Evolutionary conservation across 2,113 vertebrate genomes (phyloP), one percentile per base, ranked within the genome.

Genomic region (Entomyzon cyanotis): DNA sequence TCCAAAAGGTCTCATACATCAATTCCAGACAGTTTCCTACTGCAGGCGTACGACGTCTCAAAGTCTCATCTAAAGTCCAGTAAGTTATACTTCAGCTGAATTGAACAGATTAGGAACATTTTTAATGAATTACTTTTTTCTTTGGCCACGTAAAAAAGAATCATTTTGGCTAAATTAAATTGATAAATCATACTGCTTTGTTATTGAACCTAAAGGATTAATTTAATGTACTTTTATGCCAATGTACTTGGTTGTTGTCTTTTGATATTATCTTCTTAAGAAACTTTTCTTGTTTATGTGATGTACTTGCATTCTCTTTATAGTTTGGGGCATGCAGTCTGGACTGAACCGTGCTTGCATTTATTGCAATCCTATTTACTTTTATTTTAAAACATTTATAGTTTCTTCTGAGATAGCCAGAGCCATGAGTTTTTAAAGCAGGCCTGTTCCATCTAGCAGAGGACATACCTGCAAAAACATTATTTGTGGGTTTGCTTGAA

Each of bases 21-120:
- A 99, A 99, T 97, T 99, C 99, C 44, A 98, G 99, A 84, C 99
- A 99, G 98, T 99, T 99, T 90, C 99, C 99, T 27, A 99, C 98
- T 0, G 97, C 99, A 41, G 99, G 99, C 2, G 68, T 98, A 63
- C 97, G 99, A 52, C 98, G 94, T 60, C 98, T 99, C 89, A 98
- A 97, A 97, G 98, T 99, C 93, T 99, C 99, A 68, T 99, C 99
- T 18, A 93, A 98, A 95, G 99, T 99, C 95, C 99, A 99, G 99
- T 99, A 98, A 98, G 99, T 98, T 95, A 55, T 27, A 85, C 44
- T 60, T 95, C 49, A 81, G 23, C 52, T 87, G 80, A 84, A 63
- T 59, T 85, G 76, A 94, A 92, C 69, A 89, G 55, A 90, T 78
- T 19, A 70, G 25, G 27, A 82, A 25, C 59, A 56, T 41, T 84